Conservation (phyloP, 2,888 invertebrate species). For the Strigamia transsilvanica region DNA sequence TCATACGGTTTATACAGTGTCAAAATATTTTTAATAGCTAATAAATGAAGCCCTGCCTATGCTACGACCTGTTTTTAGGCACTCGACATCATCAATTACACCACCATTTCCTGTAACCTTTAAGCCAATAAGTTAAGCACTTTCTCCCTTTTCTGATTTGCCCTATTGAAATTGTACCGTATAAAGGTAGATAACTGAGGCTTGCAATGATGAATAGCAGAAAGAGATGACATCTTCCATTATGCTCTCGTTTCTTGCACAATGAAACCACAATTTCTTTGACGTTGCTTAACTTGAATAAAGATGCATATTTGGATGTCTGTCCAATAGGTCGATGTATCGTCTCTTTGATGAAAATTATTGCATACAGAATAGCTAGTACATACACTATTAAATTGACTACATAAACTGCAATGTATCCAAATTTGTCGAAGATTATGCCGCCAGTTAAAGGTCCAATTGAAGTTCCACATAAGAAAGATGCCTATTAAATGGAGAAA, state of each 20-base stretch:
- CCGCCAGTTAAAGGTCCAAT: constrained; percentile 83
- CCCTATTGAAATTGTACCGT: constrained; percentile 9
- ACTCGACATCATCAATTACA: too few relatives aligned
- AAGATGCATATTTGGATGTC: background rate
- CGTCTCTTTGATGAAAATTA: constrained; percentile 58
- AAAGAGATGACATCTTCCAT: constrained; percentile 10
- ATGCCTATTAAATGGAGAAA: too few relatives aligned
- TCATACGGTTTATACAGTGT: too few relatives aligned
- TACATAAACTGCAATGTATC: constrained; percentile 62
- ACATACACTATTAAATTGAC: constrained; percentile 61
- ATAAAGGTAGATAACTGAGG: constrained; percentile 21
- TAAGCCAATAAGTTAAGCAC: too few relatives aligned
- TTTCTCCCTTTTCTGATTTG: too few relatives aligned
- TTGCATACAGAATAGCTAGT: constrained; percentile 63
- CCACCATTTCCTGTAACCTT: too few relatives aligned
- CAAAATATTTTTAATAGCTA: too few relatives aligned
- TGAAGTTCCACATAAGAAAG: constrained; percentile 61
- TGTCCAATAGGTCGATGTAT: background rate
- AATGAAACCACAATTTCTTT: background rate
- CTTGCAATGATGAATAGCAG: background rate
- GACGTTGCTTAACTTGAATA: constrained; percentile 63
- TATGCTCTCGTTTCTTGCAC: background rate
- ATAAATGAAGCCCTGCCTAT: too few relatives aligned
- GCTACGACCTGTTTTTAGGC: too few relatives aligned
- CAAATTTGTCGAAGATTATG: constrained; percentile 70